Evolutionary conservation across 2,113 vertebrate genomes (phyloP).

Genomic region (Pseudolaguvia tuberculata): DNA sequence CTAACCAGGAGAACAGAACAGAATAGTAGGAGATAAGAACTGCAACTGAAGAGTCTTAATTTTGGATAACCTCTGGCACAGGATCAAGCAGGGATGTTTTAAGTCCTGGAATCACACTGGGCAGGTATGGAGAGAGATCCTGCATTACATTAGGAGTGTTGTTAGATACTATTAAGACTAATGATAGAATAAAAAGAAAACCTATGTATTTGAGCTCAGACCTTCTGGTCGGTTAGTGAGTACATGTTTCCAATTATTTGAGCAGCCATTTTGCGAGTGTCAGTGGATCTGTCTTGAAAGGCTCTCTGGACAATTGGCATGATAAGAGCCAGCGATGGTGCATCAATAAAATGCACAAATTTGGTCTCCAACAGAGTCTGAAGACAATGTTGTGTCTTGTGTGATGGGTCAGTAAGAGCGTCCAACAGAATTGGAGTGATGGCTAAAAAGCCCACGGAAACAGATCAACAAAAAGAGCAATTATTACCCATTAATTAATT

Average conservation of each 20-base stretch:
- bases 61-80: conserved; percentile 81
- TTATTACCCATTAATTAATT: too few relatives aligned
- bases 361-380: conserved; percentile 95
- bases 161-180: neutral
- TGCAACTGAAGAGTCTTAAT: neutral
- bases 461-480: neutral
- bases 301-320: conserved; percentile 98
- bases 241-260: conserved; percentile 99
- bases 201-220: conserved; percentile 41
- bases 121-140: conserved; percentile 95
- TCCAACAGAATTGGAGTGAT: conserved; percentile 93
- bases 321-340: conserved; percentile 92
- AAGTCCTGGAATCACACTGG: conserved; percentile 92
- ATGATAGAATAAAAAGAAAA: neutral
- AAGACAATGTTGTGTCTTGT: conserved; percentile 89
- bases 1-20: too few relatives aligned
- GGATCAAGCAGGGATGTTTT: conserved; percentile 93
- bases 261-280: conserved; percentile 97
- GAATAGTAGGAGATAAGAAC: too few relatives aligned
- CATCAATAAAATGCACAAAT: conserved; percentile 98
- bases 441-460: conserved; percentile 64
- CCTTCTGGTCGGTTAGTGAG: conserved; percentile 98
- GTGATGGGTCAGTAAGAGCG: conserved; percentile 91
- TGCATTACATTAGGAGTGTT: conserved; percentile 51
- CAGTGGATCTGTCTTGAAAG: conserved; percentile 95